phyloP scores from a whole-genome alignment of 1,140 invertebrate species.

The Dendroctonus valens region DNA sequence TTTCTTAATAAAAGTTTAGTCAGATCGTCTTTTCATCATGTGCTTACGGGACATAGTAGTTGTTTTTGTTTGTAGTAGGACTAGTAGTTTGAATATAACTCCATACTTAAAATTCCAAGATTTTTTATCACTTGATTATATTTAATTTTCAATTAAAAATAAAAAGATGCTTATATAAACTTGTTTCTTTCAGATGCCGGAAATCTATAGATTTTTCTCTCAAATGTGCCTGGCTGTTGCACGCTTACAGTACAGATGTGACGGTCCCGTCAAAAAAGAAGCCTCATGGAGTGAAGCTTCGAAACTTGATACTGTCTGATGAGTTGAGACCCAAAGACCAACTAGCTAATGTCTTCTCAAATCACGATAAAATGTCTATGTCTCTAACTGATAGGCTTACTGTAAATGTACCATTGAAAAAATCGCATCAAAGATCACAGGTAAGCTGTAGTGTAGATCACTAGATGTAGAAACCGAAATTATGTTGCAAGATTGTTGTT shows the following conservation, averaged over 20 bases:
- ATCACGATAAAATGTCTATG: slow-evolving; percentile 52
- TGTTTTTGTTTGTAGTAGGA: too few relatives aligned
- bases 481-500: too few relatives aligned
- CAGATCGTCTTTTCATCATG: too few relatives aligned
- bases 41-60: too few relatives aligned
- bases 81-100: too few relatives aligned
- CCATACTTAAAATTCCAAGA: too few relatives aligned
- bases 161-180: background rate
- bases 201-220: slow-evolving; percentile 93
- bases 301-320: slow-evolving; percentile 84
- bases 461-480: too few relatives aligned
- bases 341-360: slow-evolving; percentile 35
- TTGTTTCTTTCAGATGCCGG: slow-evolving; percentile 70
- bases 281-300: slow-evolving; percentile 82
- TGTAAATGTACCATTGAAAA: slow-evolving; percentile 45
- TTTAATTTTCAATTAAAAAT: too few relatives aligned
- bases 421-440: slow-evolving; percentile 74
- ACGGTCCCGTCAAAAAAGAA: slow-evolving; percentile 71
- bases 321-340: slow-evolving; percentile 66
- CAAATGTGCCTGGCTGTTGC: slow-evolving; percentile 92
- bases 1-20: too few relatives aligned
- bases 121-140: too few relatives aligned
- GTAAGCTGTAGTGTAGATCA: background rate
- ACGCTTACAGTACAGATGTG: slow-evolving; percentile 86
- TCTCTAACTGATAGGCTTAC: slow-evolving; percentile 30